Evolutionary conservation across 2,888 invertebrate genomes (phyloP), one percentile per base, ranked within the genome.

Genomic region (Tetragonisca angustula): DNA sequence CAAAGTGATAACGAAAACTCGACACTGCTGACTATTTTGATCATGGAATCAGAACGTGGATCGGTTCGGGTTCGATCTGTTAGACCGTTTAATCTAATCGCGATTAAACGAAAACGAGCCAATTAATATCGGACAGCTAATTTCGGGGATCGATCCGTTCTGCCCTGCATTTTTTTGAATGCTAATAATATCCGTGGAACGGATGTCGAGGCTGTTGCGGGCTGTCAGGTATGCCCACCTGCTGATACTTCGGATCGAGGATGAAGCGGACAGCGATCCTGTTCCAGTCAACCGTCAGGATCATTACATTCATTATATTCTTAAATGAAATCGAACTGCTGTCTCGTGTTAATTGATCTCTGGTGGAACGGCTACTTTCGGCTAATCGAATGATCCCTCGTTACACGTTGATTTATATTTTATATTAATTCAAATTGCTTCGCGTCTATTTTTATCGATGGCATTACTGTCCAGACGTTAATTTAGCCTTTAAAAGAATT

Each of bases 71-170:
- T 65, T 52, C 5, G n/a, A 43, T 21, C 21, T n/a, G 78, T 80
- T 81, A 76, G 64, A 75, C 36, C 74, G 43, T 43, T 43, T 43
- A 75, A 36, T 54, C 4, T 43, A 21, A 75, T 72, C 65, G 75
- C 79, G 86, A 90, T 90, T 89, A 87, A 86, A 86, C 89, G 87
- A 27, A 89, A 87, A 88, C 9, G 9, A 86, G 88, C 79, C 90
- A 89, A 91, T 90, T 91, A 91, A 88, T 81, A 89, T 79, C 73
- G 84, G 89, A 89, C 91, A 89, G 90, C 80, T 89, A 91, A 90
- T 89, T 90, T 88, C 74, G 9, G 11, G 83, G 83, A 83, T 84
- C 85, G 83, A 88, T 79, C 85, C 79, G 79, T 79, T 50, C 62
- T 77, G 61, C 76, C 79, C 79, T 79, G 83, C 82, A 85, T 87